Base-by-base conservation (phyloP, 1,140 invertebrate genomes). In the Drosophila carrolli region DNA sequence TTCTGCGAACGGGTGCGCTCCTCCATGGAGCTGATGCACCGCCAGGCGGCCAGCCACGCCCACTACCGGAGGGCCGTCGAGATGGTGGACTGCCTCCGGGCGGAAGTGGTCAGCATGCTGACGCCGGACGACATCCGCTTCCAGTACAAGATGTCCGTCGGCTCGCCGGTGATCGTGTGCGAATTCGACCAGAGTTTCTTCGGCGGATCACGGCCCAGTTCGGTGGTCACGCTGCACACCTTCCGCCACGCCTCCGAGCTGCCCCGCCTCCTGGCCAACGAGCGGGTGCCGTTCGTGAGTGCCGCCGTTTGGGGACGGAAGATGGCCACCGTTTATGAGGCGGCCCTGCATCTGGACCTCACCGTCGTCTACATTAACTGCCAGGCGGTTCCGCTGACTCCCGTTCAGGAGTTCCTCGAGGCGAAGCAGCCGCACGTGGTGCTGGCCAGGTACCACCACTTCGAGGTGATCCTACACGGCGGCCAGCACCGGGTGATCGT, bases 141-240 rank as follows among this genome's bases (percentile, higher is more conserved):
- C 14, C 32, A 35, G 0, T 63, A 46, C 48, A 54, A 37, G n/a
- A 71, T 86, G 63, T 60, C 78, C 6, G 8, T 32, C 5, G 79
- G 51, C 1, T 86, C 82, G 1, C 79, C 82, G 0, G 1, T 88
- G 0, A 23, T 86, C 0, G 75, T 82, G 0, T 76, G 83, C 40
- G 82, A 82, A 1, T 86, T 86, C 32, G 54, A 38, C 2, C 82
- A 86, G n/a, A 76, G 66, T 7, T 86, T 70, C 48, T 88, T 88
- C 4, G 60, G 75, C 6, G 10, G n/a, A 1, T 51, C n/a, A 27
- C 0, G 32, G 2, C 83, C 83, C 14, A 88, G 55, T 16, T 16
- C 78, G 0, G 14, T 86, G 50, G 75, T 82, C 0, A 86, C 82
- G 2, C 23, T 88, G 53, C 83, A 86, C 62, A 86, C 83, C 6